These are phyloP conservation scores for Monochamus saltuarius DNA, from an alignment of 1,140 invertebrate species.

Conservation along the genomic window DNA sequence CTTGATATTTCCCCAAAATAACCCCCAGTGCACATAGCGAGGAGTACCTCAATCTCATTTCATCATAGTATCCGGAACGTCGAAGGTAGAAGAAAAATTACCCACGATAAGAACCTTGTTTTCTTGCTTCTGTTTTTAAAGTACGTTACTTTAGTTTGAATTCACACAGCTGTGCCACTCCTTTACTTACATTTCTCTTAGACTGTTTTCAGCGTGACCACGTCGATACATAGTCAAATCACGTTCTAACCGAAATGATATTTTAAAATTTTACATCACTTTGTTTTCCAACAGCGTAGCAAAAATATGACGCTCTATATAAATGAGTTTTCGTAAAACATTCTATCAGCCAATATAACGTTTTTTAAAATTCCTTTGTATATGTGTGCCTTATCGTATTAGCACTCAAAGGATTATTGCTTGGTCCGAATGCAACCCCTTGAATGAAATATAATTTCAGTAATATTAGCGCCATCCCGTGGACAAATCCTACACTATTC, in stretches of 20 bases:
- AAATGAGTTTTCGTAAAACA: conserved; percentile 2
- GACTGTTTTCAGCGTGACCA: conserved; percentile 14
- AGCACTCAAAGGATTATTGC: too few relatives aligned
- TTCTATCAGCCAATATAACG: too few relatives aligned
- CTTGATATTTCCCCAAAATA: conserved; percentile 29
- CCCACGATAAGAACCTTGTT: conserved; percentile 24
- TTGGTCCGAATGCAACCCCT: background rate
- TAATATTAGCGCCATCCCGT: conserved; percentile 9
- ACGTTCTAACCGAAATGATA: conserved; percentile 23
- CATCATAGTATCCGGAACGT: conserved; percentile 27
- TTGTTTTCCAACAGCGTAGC: conserved; percentile 26
- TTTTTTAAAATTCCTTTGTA: too few relatives aligned
- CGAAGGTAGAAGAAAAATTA: conserved; percentile 25
- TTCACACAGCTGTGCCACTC: conserved; percentile 34
- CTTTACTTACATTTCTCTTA: conserved; percentile 11
- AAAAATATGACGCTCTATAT: conserved; percentile 29
- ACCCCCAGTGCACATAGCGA: too few relatives aligned
- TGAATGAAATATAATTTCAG: conserved; percentile 4
- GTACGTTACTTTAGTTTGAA: conserved; percentile 33
- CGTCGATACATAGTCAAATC: background rate
- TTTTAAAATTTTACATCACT: conserved; percentile 24
- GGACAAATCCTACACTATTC: conserved; percentile 17
- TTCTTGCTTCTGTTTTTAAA: conserved; percentile 39
- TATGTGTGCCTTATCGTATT: too few relatives aligned
- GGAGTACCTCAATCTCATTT: conserved; percentile 32